A percentile compares a stretch with the other conserved stretches of the same genome.
Evolutionary conservation across 2,113 vertebrate species (phyloP).

Genomic region (Passer montanus): DNA sequence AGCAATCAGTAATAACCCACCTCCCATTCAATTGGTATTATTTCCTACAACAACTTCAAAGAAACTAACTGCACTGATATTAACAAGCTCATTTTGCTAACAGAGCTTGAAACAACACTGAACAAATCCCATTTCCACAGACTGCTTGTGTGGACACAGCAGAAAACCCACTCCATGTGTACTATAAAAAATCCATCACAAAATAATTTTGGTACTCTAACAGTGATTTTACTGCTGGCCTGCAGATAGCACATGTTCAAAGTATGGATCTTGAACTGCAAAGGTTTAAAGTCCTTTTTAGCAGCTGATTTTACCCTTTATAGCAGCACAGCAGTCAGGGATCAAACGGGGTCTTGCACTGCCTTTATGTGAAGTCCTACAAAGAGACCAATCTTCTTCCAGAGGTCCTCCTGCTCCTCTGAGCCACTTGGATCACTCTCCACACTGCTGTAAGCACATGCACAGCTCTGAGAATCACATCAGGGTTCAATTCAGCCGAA

Average conservation of each 20-base stretch:
- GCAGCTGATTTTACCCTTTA: background rate
- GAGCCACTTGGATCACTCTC: background rate
- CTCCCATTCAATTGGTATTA: background rate
- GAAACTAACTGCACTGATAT: background rate
- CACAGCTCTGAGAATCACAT: background rate
- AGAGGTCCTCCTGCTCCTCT: background rate
- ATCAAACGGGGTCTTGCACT: background rate
- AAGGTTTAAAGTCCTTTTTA: background rate
- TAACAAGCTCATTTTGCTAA: background rate
- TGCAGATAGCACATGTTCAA: background rate
- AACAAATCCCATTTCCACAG: background rate
- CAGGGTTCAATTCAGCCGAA: background rate
- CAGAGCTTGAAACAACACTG: background rate
- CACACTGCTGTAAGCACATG: background rate
- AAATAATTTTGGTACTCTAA: background rate
- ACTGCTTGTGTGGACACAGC: background rate
- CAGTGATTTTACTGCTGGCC: background rate
- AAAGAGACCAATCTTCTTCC: background rate
- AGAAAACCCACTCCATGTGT: fast-evolving
- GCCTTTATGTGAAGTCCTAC: background rate
- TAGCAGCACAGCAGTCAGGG: background rate
- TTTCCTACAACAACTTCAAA: background rate
- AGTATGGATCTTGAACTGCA: background rate
- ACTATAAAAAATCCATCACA: background rate
- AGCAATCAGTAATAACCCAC: conserved; percentile 2